Evolutionary conservation across 2,888 invertebrate species (phyloP).

Genomic region (Synanthedon formicaeformis): DNA sequence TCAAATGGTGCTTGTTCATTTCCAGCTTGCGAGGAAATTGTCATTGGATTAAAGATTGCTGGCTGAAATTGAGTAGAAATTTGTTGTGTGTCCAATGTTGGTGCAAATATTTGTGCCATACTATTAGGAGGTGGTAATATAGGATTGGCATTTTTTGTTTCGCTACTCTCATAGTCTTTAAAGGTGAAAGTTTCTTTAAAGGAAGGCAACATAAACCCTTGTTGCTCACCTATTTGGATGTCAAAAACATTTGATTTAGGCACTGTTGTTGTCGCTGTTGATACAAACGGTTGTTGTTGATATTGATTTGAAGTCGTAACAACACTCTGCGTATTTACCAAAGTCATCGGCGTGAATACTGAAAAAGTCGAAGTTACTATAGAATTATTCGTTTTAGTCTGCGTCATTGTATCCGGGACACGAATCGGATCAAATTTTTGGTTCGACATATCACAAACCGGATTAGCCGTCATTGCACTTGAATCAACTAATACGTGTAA

Average conservation of each 20-base stretch:
- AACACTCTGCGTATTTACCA: not conserved
- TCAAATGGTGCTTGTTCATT: conserved; percentile 14
- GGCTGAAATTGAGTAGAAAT: not conserved
- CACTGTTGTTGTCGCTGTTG: not conserved
- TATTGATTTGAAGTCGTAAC: not conserved
- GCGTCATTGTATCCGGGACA: not conserved
- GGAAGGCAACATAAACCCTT: too few relatives aligned
- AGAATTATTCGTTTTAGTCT: not conserved
- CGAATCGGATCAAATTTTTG: not conserved
- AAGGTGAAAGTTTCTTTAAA: not conserved
- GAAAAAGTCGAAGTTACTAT: not conserved
- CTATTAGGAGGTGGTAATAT: too few relatives aligned
- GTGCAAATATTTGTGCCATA: too few relatives aligned
- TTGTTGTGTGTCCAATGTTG: too few relatives aligned
- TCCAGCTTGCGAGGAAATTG: not conserved
- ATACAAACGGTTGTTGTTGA: not conserved
- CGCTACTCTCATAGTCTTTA: too few relatives aligned
- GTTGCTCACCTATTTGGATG: too few relatives aligned
- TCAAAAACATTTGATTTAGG: not conserved
- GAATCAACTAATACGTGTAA: not conserved
- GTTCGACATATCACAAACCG: not conserved
- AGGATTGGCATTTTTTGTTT: too few relatives aligned
- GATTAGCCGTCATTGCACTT: not conserved
- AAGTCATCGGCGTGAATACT: not conserved
- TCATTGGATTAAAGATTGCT: conserved; percentile 2